These are phyloP conservation scores for Microcaecilia unicolor DNA, from an alignment of 2,797 vertebrate genomes.

Conservation along the genomic window DNA sequence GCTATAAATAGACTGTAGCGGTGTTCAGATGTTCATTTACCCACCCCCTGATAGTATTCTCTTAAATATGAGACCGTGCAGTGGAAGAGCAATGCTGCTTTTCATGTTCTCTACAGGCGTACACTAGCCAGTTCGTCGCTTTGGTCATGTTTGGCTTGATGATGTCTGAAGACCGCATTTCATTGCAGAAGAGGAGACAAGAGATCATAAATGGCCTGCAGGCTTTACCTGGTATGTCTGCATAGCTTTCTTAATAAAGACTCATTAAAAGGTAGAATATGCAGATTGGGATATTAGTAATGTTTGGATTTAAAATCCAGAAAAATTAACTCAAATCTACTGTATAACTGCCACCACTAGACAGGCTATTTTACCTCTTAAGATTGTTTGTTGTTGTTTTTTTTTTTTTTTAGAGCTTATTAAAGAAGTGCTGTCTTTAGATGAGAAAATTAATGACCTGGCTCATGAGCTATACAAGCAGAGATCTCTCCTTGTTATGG, in stretches of 20 bases:
- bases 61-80: no score
- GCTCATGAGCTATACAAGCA: slow-evolving; percentile 82
- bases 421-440: slow-evolving; percentile 76
- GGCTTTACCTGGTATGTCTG: slow-evolving; percentile 68
- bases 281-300: no score
- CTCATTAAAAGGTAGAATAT: no score
- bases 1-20: no score
- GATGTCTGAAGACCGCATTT: slow-evolving; percentile 90
- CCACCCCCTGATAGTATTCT: no score
- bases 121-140: slow-evolving; percentile 89
- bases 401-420: slow-evolving; percentile 68
- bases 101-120: slow-evolving; percentile 61
- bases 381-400: slow-evolving; percentile 1
- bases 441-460: slow-evolving; percentile 77
- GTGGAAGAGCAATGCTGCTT: no score
- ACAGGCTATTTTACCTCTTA: neutral
- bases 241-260: no score
- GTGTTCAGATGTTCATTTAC: no score
- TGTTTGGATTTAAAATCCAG: no score
- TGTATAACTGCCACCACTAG: no score
- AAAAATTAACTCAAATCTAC: no score
- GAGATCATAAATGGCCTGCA: slow-evolving; percentile 78
- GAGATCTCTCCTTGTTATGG: slow-evolving; percentile 87
- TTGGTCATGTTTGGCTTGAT: slow-evolving; percentile 88
- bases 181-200: slow-evolving; percentile 73